Conservation (phyloP, 2,797 vertebrate genomes). For the Apodemus agrarius region DNA sequence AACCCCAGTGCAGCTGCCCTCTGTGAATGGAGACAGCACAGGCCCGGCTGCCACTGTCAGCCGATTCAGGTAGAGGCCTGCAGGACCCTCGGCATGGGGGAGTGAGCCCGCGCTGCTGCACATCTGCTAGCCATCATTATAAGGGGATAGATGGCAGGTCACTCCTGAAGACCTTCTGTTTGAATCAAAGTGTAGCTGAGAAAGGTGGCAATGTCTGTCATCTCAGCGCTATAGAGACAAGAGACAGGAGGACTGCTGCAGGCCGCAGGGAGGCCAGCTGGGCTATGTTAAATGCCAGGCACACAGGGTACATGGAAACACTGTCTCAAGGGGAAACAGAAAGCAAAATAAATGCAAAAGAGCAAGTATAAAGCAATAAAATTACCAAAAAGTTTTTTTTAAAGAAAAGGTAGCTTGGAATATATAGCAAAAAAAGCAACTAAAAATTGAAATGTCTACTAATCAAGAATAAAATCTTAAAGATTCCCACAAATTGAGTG, state of each 20-base stretch:
- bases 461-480: not conserved
- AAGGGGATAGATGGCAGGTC: not conserved
- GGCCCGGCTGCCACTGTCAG: not conserved
- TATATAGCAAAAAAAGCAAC: not conserved
- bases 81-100: not conserved
- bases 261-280: not conserved
- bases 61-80: not conserved
- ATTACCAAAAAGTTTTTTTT: not conserved
- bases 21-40: not conserved
- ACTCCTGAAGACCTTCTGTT: not conserved
- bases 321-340: not conserved
- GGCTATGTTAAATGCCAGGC: not conserved
- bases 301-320: not conserved
- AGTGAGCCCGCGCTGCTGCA: not conserved
- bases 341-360: not conserved
- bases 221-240: too few species aligned
- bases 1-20: not conserved
- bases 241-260: not conserved
- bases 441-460: conserved; percentile 5
- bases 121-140: not conserved
- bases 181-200: not conserved
- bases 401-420: not conserved
- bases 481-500: not conserved
- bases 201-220: not conserved
- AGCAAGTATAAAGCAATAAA: not conserved